Percentiles rank a stretch among this genome's conserved stretches.
Conservation (phyloP, 2,797 vertebrate species). For the Threskiornis aethiopicus region DNA sequence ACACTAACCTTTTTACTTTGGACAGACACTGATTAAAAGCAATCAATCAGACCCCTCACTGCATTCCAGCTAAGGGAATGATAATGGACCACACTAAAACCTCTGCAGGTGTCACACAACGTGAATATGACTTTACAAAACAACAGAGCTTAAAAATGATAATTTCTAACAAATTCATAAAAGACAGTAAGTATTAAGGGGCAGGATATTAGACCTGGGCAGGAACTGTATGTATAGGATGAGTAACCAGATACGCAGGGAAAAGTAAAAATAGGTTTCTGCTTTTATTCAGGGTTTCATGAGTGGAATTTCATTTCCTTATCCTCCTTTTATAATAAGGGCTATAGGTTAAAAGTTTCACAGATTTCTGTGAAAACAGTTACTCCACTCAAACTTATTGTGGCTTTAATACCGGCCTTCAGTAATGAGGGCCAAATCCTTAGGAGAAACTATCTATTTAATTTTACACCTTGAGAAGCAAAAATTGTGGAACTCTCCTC, state of each 20-base stretch:
- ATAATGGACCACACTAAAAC: not conserved
- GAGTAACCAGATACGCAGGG: not conserved
- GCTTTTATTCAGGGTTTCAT: not conserved
- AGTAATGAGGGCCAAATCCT: not conserved
- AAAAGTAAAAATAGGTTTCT: not conserved
- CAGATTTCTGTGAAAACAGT: not conserved
- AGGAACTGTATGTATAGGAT: not conserved
- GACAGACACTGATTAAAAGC: not conserved
- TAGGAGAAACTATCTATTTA: not conserved
- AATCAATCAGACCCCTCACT: not conserved
- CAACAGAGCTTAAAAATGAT: not conserved
- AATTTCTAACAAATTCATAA: not conserved
- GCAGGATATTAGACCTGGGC: not conserved
- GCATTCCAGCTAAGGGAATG: not conserved
- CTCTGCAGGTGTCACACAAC: not conserved
- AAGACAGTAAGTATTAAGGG: not conserved
- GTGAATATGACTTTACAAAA: not conserved
- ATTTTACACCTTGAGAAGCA: not conserved
- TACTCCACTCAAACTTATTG: not conserved
- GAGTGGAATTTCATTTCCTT: not conserved
- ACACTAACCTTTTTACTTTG: not conserved
- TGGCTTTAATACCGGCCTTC: not conserved
- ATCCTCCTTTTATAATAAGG: not conserved
- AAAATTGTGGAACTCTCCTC: not conserved
- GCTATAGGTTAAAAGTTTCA: not conserved